A percentile compares a stretch with the other conserved stretches of the same genome.
phyloP scores from a whole-genome alignment of 2,113 vertebrate species.

The Erinaceus europaeus region DNA sequence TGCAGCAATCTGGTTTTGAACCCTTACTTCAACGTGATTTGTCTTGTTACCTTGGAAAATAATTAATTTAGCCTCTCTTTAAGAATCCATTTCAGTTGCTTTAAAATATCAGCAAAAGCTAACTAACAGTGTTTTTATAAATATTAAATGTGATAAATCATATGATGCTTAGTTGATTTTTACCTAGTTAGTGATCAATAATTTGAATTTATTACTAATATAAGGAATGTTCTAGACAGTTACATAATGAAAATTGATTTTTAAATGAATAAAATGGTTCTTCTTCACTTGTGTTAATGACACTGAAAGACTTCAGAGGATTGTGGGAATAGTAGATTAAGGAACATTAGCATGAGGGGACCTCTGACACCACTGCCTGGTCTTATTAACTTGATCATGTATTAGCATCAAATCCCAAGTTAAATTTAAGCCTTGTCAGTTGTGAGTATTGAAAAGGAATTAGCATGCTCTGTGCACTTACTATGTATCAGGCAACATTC shows the following conservation, averaged over 20 bases:
- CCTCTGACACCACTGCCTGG: not conserved
- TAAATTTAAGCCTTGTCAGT: not conserved
- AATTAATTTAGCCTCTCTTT: not conserved
- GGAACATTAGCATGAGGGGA: not conserved
- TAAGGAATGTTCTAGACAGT: not conserved
- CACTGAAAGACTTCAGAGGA: not conserved
- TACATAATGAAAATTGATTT: constrained; percentile 33
- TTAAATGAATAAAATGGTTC: constrained; percentile 8
- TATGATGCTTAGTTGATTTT: not conserved
- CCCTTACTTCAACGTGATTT: not conserved
- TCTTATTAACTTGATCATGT: not conserved
- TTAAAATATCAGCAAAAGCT: not conserved
- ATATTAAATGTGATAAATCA: not conserved
- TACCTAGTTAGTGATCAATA: constrained; percentile 38
- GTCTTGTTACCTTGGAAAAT: not conserved
- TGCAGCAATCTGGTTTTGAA: constrained; percentile 41
- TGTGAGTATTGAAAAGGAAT: not conserved
- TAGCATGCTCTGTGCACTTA: not conserved
- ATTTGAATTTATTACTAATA: constrained; percentile 20
- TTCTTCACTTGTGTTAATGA: constrained; percentile 5
- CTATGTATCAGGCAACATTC: not conserved
- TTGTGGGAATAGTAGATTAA: not conserved
- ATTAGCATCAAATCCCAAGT: not conserved
- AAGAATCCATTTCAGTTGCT: not conserved
- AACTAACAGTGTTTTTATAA: not conserved